Percentiles rank a stretch among this genome's conserved stretches.
Conservation (phyloP, 2,888 invertebrate species). For the Zhuqinia jingwanae region DNA sequence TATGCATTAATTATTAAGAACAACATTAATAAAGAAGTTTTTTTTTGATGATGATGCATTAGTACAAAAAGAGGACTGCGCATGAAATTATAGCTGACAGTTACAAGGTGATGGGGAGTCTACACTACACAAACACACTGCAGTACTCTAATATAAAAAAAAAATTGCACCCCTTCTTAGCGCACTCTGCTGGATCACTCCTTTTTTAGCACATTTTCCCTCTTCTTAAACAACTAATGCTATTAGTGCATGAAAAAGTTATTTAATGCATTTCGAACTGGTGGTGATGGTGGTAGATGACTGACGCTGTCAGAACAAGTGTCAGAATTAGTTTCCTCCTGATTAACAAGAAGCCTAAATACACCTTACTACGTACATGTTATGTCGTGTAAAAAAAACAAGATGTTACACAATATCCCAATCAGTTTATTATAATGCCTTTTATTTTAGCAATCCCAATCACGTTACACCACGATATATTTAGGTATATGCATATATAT, state of each 20-base stretch:
- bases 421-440: neutral
- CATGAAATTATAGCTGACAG: neutral
- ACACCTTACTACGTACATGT: neutral
- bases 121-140: no score
- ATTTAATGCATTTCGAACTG: constrained; percentile 24
- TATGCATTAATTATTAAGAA: constrained; percentile 48
- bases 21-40: constrained; percentile 25
- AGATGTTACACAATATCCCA: neutral
- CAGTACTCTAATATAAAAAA: no score
- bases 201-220: constrained; percentile 32
- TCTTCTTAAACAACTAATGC: neutral
- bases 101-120: neutral
- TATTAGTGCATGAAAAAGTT: constrained; percentile 24
- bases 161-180: no score
- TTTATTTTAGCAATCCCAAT: neutral
- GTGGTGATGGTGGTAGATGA: constrained; percentile 4
- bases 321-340: constrained; percentile 12
- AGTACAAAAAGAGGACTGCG: neutral
- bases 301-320: constrained; percentile 55
- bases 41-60: constrained; percentile 36
- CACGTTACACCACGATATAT: neutral
- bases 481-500: no score
- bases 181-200: constrained; percentile 25
- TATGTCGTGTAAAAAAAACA: neutral
- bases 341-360: neutral